Evolutionary conservation across 2,797 vertebrate genomes (phyloP).

Genomic region (Cossypha polioptera): DNA sequence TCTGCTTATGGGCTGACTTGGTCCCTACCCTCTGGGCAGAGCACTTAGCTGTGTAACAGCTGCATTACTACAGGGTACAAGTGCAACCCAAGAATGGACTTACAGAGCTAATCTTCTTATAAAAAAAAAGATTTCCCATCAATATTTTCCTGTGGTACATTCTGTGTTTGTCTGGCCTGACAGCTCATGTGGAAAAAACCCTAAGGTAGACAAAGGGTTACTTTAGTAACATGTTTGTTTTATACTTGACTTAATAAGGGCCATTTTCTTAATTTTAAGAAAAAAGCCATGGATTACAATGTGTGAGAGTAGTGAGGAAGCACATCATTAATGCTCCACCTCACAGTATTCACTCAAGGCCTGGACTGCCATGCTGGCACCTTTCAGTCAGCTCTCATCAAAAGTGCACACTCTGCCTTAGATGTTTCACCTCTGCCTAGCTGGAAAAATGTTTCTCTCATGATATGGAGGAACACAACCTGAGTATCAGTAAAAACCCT

Average conservation of each 20-base stretch:
- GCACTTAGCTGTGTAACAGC: not conserved
- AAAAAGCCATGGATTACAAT: not conserved
- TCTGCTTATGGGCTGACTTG: not conserved
- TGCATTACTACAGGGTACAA: rapidly evolving
- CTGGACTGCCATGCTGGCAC: not conserved
- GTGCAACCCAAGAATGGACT: not conserved
- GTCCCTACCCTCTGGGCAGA: not conserved
- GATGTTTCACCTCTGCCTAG: not conserved
- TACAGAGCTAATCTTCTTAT: not conserved
- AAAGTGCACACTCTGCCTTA: not conserved
- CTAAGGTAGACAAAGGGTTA: not conserved
- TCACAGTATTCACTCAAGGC: not conserved
- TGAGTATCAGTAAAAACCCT: not conserved
- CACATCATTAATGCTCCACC: not conserved
- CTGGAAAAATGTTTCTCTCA: not conserved
- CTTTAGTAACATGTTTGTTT: not conserved
- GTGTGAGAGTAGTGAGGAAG: not conserved
- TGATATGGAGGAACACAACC: not conserved
- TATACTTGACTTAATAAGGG: not conserved
- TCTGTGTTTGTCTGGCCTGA: not conserved
- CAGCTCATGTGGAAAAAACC: not conserved
- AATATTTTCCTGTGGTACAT: not conserved
- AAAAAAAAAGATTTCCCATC: not conserved
- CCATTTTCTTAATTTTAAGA: not conserved
- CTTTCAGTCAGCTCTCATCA: not conserved